Conservation (phyloP, 2,113 vertebrate genomes). For the Cygnus buccinator region DNA sequence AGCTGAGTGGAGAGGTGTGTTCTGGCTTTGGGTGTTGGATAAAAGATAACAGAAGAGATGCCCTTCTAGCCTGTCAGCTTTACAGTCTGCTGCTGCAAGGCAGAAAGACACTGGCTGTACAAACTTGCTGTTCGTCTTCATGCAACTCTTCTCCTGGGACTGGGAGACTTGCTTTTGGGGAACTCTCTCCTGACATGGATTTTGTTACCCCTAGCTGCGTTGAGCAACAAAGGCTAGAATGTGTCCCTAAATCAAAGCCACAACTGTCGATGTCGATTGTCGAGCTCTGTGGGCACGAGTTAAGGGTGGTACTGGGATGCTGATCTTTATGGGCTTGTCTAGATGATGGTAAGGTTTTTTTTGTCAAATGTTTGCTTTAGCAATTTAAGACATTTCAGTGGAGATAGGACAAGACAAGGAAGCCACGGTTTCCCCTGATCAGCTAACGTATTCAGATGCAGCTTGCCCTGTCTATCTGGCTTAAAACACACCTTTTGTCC, state of each 20-base stretch:
- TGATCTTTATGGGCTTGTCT: not conserved
- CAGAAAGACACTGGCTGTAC: not conserved
- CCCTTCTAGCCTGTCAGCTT: not conserved
- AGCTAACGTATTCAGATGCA: not conserved
- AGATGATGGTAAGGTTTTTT: not conserved
- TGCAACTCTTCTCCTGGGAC: not conserved
- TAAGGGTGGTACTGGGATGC: not conserved
- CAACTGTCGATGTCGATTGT: not conserved
- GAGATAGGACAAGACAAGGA: not conserved
- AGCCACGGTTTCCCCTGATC: not conserved
- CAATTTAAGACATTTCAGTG: not conserved
- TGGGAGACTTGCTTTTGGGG: not conserved
- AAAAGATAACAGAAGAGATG: not conserved
- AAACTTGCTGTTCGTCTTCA: not conserved
- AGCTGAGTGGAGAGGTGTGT: not conserved
- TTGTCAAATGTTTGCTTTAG: not conserved
- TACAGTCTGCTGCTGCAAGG: not conserved
- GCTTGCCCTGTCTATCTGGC: not conserved
- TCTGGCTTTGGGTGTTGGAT: not conserved
- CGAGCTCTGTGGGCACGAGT: not conserved
- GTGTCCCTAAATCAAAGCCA: not conserved
- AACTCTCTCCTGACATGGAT: not conserved
- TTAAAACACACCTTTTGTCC: slow-evolving; percentile 23
- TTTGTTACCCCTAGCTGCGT: not conserved
- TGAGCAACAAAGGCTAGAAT: not conserved